Evolutionary conservation across 2,797 vertebrate genomes (phyloP).

Genomic region (Sebastes cheni): DNA sequence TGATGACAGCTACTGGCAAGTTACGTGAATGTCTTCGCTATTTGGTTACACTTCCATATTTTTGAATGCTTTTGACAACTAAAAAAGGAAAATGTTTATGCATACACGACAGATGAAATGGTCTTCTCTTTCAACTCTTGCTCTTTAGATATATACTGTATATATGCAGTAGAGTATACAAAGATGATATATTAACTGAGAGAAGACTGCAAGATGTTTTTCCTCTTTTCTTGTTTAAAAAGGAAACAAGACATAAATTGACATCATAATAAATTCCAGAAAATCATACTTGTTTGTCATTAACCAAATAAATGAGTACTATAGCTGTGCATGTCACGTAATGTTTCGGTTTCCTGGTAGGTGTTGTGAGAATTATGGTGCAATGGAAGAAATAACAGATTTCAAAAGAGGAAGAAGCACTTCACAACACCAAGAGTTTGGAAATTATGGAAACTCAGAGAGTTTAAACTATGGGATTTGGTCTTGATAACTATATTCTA

Average conservation of each 20-base stretch:
- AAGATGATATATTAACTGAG: not conserved
- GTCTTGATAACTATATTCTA: not conserved
- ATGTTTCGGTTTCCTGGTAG: not conserved
- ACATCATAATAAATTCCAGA: not conserved
- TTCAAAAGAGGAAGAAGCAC: not conserved
- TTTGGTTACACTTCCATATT: constrained; percentile 16
- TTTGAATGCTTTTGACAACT: not conserved
- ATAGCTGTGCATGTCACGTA: not conserved
- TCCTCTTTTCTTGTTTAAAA: not conserved
- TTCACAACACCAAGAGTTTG: not conserved
- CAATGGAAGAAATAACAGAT: not conserved
- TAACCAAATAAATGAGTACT: not conserved
- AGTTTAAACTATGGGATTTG: not conserved
- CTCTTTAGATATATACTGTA: not conserved
- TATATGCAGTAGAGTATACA: not conserved
- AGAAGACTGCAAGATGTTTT: not conserved
- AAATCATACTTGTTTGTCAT: not conserved
- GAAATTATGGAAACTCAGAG: not conserved
- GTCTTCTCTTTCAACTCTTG: not conserved
- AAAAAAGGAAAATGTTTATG: not conserved
- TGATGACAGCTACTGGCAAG: constrained; percentile 21
- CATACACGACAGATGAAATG: not conserved
- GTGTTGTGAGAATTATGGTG: not conserved
- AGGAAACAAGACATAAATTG: not conserved
- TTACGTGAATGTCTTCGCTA: constrained; percentile 32